Conservation (phyloP, 1,140 invertebrate genomes). For the Nephila pilipes region DNA sequence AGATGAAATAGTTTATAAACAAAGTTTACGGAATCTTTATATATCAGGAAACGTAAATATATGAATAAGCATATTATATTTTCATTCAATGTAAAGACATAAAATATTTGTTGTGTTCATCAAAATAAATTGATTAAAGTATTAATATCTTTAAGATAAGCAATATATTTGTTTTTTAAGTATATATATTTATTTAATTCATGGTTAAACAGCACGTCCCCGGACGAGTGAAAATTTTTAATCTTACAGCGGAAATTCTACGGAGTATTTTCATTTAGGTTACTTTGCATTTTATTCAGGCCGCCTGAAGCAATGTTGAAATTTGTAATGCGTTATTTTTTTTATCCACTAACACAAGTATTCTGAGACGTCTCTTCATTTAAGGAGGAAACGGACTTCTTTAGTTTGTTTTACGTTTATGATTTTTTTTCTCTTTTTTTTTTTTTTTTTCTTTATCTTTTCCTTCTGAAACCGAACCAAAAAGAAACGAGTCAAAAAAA, state of each 20-base stretch:
- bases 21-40: too few species aligned
- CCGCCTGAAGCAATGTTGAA: neutral
- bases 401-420: conserved; percentile 17
- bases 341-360: conserved; percentile 37
- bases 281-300: neutral
- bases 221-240: neutral
- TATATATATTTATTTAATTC: neutral
- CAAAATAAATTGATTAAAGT: neutral
- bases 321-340: neutral
- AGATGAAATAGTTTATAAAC: too few species aligned
- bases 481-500: neutral
- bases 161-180: neutral
- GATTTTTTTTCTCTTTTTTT: too few species aligned
- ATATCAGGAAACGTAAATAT: too few species aligned
- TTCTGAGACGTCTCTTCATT: conserved; percentile 42
- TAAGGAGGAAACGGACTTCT: conserved; percentile 13
- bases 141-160: neutral
- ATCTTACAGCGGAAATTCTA: neutral
- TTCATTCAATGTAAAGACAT: too few species aligned
- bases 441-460: neutral
- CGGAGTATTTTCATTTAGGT: neutral
- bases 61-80: too few species aligned
- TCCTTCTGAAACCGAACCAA: neutral
- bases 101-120: neutral
- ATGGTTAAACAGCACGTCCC: neutral